phyloP scores from a whole-genome alignment of 2,888 invertebrate genomes.

The Euplagia quadripunctaria region DNA sequence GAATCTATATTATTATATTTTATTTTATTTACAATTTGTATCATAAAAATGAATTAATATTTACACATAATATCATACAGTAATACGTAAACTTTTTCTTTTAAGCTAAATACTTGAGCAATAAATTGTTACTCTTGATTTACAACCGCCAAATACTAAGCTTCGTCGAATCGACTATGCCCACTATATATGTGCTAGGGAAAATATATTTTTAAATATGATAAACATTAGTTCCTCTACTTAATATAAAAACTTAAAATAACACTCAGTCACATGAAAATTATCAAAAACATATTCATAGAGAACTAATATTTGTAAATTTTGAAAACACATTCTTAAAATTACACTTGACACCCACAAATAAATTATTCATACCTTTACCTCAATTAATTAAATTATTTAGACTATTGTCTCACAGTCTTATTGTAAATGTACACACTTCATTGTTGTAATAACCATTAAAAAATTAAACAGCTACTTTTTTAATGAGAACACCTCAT shows the following conservation, averaged over 20 bases:
- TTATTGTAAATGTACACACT: background rate
- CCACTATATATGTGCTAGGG: background rate
- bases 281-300: background rate
- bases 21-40: background rate
- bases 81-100: background rate
- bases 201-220: background rate
- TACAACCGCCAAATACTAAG: slow-evolving; percentile 10
- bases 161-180: slow-evolving; percentile 13
- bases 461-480: background rate
- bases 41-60: background rate
- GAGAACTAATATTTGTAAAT: background rate
- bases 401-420: background rate
- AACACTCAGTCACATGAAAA: background rate
- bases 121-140: background rate
- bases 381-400: background rate
- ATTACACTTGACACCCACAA: background rate
- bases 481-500: slow-evolving; percentile 15
- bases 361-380: background rate
- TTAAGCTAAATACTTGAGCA: too few relatives aligned
- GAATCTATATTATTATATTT: background rate
- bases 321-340: background rate
- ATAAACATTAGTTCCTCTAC: background rate
- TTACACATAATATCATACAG: background rate
- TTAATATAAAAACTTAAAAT: background rate
- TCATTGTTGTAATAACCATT: background rate